Conservation (phyloP, 2,888 invertebrate genomes). For the Scaptomyza flava region DNA sequence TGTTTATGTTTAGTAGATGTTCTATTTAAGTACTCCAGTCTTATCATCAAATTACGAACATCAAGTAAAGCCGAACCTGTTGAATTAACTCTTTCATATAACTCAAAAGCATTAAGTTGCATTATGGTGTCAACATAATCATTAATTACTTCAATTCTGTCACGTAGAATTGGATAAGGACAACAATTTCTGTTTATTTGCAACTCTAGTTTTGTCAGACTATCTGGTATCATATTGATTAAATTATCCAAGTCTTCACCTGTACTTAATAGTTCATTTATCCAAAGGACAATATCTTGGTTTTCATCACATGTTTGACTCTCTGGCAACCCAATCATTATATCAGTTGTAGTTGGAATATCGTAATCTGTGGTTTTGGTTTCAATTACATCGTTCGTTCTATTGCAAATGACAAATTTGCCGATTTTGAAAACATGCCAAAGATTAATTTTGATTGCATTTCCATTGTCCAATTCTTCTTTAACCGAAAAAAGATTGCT, state of each 20-base stretch:
- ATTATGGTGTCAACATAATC: conserved; percentile 45
- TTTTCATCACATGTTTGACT: conserved; percentile 1
- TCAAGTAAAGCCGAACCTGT: conserved; percentile 32
- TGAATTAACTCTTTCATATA: background rate
- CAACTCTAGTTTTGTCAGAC: conserved; percentile 1
- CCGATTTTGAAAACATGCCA: conserved; percentile 26
- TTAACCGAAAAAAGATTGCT: conserved; percentile 11
- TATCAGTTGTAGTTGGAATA: background rate
- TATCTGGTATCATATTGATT: background rate
- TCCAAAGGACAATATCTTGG: conserved; percentile 28
- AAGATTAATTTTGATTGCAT: conserved; percentile 19
- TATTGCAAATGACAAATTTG: conserved; percentile 26
- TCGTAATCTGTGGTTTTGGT: background rate
- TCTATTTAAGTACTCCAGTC: conserved; percentile 29
- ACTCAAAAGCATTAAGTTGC: background rate
- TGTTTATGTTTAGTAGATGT: background rate
- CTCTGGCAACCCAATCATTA: background rate
- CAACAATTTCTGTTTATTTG: conserved; percentile 28
- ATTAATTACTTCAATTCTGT: conserved; percentile 49
- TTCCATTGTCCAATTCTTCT: conserved; percentile 11
- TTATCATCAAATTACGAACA: conserved; percentile 14
- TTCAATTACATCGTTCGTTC: background rate
- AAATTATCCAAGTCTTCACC: background rate
- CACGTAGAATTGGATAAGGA: conserved; percentile 41
- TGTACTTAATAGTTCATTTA: conserved; percentile 21